Conservation (phyloP, 2,113 vertebrate genomes). For the Saccopteryx bilineata region DNA sequence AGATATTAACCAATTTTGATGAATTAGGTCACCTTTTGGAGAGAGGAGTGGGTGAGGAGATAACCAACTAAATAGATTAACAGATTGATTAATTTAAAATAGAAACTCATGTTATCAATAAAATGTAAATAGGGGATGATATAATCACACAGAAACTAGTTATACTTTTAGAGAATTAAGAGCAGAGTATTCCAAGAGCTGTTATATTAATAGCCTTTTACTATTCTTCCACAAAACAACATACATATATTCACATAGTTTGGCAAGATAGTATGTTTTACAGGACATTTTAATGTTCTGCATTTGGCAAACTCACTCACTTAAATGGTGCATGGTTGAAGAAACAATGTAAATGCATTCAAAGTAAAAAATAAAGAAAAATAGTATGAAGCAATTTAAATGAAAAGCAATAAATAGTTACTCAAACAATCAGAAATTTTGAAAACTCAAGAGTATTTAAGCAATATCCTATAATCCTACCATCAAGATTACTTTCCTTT, state of each 20-base stretch:
- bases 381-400: slow-evolving; percentile 4
- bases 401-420: slow-evolving; percentile 30
- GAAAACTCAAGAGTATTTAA: neutral
- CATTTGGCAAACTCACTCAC: neutral
- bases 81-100: neutral
- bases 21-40: neutral
- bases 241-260: neutral
- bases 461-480: neutral
- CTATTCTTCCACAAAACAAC: neutral
- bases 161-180: neutral
- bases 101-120: neutral
- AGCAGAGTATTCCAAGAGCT: neutral
- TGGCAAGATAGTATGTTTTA: neutral
- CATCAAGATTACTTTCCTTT: neutral
- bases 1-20: neutral
- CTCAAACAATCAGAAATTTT: neutral
- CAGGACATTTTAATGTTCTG: neutral
- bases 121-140: neutral
- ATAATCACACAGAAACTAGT: neutral
- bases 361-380: neutral
- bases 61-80: neutral
- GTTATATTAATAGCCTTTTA: slow-evolving; percentile 1
- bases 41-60: no score
- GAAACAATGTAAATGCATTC: neutral
- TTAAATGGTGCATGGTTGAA: neutral